Base-by-base conservation (phyloP, 35 echinoderm and acorn worm species). In the Amphiura filiformis region DNA sequence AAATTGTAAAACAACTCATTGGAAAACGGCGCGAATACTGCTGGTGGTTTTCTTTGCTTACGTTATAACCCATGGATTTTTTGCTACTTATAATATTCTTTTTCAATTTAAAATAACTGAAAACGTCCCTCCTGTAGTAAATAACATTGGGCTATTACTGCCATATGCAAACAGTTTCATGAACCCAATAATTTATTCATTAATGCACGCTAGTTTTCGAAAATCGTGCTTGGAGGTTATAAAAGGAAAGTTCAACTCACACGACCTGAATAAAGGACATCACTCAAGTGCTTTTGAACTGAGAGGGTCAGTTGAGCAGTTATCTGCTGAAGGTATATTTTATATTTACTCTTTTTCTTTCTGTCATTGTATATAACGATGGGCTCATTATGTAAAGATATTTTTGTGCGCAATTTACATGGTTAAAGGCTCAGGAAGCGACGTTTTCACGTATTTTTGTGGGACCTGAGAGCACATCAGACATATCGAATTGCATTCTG, bases 111-210 rank as follows among this genome's bases (percentile, higher is more conserved):
- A 41, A 34, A 33, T 77, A 12, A 90, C 87, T 0, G 65, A 32
- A 18, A 26, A 79, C 30, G 65, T 96, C 31, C 57, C 81, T 13
- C 82, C 94, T 2, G 81, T 80, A 26, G 77, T 96, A 1, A 96
- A 96, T 52, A 96, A 96, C 38, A 49, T 92, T 20, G 90, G 90
- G 12, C 32, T 96, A 30, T 87, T 93, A 0, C 26, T 90, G 15
- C 90, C 90, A 1, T 96, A 93, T 78, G 90, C 82, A 26, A 96
- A 96, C 75, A 80, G 76, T 30, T 93, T 91, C 35, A 92, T 96
- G 90, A 96, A 96, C 39, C 91, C 94, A 0, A 81, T 96, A 1
- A 65, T 96, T 1, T 96, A 96, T 38, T 96, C 91, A 11, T 31
- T 93, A 31, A 38, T 88, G 57, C 89, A 93, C 56, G 57, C 56